Conservation (phyloP, 2,797 vertebrate genomes). For the Distichodus sexfasciatus region DNA sequence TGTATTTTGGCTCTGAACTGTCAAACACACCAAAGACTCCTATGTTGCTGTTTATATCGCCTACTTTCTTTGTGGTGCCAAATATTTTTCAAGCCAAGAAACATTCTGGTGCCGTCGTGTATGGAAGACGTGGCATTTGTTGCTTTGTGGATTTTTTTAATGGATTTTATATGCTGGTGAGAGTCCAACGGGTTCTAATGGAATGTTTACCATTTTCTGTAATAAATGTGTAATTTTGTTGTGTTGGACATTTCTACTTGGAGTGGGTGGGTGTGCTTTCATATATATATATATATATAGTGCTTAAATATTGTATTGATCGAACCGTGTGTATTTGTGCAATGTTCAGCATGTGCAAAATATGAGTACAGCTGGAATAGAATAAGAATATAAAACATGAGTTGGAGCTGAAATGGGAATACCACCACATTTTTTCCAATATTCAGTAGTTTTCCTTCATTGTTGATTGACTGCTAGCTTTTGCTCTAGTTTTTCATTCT, state of each 20-base stretch:
- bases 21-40: neutral
- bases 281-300: no score
- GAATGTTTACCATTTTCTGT: neutral
- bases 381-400: no score
- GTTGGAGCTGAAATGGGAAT: no score
- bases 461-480: conserved; percentile 12
- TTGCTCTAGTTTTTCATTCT: neutral
- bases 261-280: no score
- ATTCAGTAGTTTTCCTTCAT: neutral
- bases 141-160: neutral
- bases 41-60: neutral
- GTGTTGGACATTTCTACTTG: no score
- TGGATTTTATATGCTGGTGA: neutral
- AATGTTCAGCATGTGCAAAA: no score
- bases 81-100: conserved; percentile 40
- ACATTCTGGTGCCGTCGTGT: conserved; percentile 18
- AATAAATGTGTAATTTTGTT: neutral
- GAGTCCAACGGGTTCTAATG: conserved; percentile 6
- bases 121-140: neutral
- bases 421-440: no score
- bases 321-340: no score
- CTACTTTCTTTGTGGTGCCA: neutral
- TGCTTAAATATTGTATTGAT: no score
- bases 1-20: neutral
- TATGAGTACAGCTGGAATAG: no score